A percentile compares a stretch with the other conserved stretches of the same genome.
Conservation (phyloP, 2,888 invertebrate species). For the Euplexia lucipara region DNA sequence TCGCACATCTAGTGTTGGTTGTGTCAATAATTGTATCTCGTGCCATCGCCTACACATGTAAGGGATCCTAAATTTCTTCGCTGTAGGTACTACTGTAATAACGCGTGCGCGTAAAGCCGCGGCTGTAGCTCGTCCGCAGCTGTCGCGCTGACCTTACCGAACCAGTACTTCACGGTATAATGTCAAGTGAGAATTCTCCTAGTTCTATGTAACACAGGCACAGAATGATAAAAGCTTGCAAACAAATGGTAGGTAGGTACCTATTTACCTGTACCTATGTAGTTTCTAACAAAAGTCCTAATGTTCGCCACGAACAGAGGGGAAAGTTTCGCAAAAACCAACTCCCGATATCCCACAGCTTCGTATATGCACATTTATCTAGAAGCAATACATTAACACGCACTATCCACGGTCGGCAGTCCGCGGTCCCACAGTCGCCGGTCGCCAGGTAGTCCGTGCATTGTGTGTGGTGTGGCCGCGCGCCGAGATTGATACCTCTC, state of each 20-base stretch:
- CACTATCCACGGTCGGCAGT: slow-evolving; percentile 8
- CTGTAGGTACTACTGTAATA: slow-evolving; percentile 14
- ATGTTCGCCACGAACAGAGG: neutral
- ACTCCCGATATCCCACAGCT: neutral
- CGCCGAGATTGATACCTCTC: slow-evolving; percentile 67
- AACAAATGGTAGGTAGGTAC: neutral
- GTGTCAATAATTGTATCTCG: neutral
- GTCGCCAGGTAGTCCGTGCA: slow-evolving; percentile 64
- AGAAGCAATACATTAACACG: slow-evolving; percentile 26
- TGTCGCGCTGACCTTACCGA: slow-evolving; percentile 46
- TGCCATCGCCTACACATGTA: neutral
- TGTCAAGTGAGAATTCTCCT: slow-evolving; percentile 13
- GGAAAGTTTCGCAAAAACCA: neutral
- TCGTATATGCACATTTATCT: slow-evolving; percentile 1
- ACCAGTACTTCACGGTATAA: slow-evolving; percentile 29
- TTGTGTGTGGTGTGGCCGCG: slow-evolving; percentile 47
- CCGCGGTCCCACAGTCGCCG: slow-evolving; percentile 4
- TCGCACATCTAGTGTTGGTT: neutral
- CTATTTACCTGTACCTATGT: too few species aligned
- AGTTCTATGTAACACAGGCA: neutral
- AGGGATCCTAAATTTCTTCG: slow-evolving; percentile 27
- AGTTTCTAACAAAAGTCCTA: neutral
- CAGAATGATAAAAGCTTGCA: neutral
- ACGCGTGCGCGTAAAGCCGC: slow-evolving; percentile 27
- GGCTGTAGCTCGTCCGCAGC: slow-evolving; percentile 40